These are phyloP conservation scores for Macrophya annulata DNA, from an alignment of 2,888 invertebrate genomes.

Conservation along the genomic window DNA sequence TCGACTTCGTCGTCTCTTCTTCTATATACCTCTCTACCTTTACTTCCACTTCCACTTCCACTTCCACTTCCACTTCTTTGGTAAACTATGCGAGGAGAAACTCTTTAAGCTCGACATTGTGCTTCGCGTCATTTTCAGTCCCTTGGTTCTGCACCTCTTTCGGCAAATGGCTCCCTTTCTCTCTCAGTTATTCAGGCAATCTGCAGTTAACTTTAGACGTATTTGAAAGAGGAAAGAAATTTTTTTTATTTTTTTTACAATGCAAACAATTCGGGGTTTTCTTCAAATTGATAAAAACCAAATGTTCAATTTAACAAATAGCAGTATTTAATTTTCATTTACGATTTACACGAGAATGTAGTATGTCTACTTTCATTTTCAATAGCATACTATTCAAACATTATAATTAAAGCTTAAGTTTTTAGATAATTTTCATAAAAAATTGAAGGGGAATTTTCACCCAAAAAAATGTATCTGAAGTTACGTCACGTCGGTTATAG, in stretches of 20 bases:
- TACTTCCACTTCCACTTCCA: neutral
- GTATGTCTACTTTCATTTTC: neutral
- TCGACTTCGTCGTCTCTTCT: neutral
- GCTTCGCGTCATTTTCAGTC: slow-evolving; percentile 39
- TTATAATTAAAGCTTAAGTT: too few relatives aligned
- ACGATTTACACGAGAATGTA: neutral
- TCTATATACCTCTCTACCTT: neutral
- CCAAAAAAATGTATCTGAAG: too few relatives aligned
- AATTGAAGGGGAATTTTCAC: too few relatives aligned
- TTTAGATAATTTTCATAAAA: too few relatives aligned
- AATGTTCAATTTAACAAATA: neutral
- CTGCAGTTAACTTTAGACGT: slow-evolving; percentile 65
- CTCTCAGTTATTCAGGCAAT: slow-evolving; percentile 59
- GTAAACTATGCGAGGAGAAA: slow-evolving; percentile 8
- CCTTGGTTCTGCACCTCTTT: slow-evolving; percentile 35
- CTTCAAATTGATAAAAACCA: neutral
- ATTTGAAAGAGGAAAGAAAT: slow-evolving; percentile 24
- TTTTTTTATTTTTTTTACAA: neutral
- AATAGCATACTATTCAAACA: neutral
- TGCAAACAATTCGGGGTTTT: neutral
- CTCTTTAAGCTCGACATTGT: slow-evolving; percentile 40
- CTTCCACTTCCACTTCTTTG: neutral
- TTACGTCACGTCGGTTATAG: too few relatives aligned
- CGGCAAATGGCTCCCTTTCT: neutral
- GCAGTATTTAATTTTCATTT: neutral